Conservation (phyloP, 2,888 invertebrate genomes). For the Drosophila picticornis region DNA sequence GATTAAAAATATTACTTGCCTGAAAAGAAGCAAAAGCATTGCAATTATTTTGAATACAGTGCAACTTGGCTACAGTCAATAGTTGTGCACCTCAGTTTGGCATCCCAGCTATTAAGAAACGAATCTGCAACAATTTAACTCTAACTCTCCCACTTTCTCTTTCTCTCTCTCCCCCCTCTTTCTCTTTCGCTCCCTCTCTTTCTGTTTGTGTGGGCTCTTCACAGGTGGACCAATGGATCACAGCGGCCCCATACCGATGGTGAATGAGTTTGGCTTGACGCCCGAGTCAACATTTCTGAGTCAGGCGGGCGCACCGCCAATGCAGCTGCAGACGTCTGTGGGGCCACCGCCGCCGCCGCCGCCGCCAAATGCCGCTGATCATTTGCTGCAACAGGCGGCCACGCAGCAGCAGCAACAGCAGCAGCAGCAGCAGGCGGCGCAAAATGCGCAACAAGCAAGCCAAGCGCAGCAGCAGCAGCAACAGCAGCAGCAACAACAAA, state of each 20-base stretch:
- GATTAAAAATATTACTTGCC: not conserved
- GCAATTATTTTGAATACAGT: not conserved
- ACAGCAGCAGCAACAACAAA: conserved; percentile 78
- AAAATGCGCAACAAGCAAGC: conserved; percentile 83
- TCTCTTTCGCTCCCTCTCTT: conserved; percentile 6
- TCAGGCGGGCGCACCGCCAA: conserved; percentile 85
- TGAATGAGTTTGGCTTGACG: conserved; percentile 91
- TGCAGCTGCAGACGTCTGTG: conserved; percentile 84
- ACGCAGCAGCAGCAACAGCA: conserved; percentile 75
- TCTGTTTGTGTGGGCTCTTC: conserved; percentile 32
- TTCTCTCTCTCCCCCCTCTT: not conserved
- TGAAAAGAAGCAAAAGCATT: not conserved
- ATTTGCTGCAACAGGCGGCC: conserved; percentile 77
- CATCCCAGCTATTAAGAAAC: not conserved
- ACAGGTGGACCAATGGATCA: conserved; percentile 91
- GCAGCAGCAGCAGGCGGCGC: conserved; percentile 75
- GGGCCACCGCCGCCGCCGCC: conserved; percentile 85
- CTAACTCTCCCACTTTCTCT: not conserved
- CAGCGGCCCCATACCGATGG: conserved; percentile 89
- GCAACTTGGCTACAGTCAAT: not conserved
- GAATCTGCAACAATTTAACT: not conserved
- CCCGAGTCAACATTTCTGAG: conserved; percentile 88
- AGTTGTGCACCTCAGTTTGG: not conserved
- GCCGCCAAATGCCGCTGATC: conserved; percentile 85
- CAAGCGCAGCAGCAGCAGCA: conserved; percentile 58